Percentiles rank a stretch among this genome's conserved stretches.
Evolutionary conservation across 2,797 vertebrate species (phyloP).

Genomic region (Acanthurus tractus): DNA sequence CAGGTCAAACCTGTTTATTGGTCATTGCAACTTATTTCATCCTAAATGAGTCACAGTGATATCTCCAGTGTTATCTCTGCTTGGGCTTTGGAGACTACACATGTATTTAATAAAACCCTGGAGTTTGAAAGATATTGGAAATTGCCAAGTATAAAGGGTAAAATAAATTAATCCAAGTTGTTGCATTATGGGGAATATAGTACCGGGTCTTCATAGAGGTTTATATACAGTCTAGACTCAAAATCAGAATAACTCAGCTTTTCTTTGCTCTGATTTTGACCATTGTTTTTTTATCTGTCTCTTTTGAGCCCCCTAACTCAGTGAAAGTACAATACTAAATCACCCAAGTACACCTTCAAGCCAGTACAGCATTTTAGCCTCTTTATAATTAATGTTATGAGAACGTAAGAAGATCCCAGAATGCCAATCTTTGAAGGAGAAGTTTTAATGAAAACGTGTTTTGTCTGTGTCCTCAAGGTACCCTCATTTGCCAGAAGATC

Average conservation of each 20-base stretch:
- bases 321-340: neutral
- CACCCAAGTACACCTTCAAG: neutral
- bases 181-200: slow-evolving; percentile 5
- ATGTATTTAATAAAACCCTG: neutral
- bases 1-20: no score
- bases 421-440: neutral
- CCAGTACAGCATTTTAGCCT: neutral
- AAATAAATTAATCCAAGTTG: neutral
- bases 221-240: neutral
- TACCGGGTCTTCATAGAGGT: neutral
- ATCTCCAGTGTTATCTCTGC: neutral
- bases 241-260: neutral
- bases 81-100: neutral
- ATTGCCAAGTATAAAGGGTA: neutral
- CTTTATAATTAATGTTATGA: neutral
- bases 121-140: neutral
- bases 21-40: neutral
- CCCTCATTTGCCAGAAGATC: slow-evolving; percentile 96
- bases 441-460: neutral
- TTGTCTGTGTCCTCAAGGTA: slow-evolving; percentile 82
- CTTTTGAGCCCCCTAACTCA: neutral
- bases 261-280: neutral
- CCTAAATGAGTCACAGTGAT: neutral
- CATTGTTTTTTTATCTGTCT: neutral
- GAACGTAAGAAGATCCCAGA: neutral